phyloP scores from a whole-genome alignment of 2,888 invertebrate genomes.

The Nowickia ferox region DNA sequence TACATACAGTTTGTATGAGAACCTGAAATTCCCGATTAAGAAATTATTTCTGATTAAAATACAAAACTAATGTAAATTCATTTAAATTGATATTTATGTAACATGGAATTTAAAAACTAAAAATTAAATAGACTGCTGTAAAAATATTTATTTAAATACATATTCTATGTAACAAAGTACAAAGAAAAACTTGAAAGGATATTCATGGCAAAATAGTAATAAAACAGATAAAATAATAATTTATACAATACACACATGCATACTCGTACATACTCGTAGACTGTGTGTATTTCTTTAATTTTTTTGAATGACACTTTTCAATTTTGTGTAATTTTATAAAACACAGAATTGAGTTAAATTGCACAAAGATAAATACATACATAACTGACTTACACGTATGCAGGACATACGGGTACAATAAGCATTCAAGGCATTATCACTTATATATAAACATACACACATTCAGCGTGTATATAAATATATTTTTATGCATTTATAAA shows the following conservation, averaged over 20 bases:
- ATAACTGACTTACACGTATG: neutral
- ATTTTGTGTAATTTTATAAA: slow-evolving; percentile 60
- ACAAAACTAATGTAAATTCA: too few relatives aligned
- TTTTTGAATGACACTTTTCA: slow-evolving; percentile 63
- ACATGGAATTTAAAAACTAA: too few relatives aligned
- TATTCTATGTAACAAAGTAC: neutral
- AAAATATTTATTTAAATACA: slow-evolving; percentile 13
- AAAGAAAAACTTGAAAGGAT: slow-evolving; percentile 23
- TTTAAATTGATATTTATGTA: neutral
- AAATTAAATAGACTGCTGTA: neutral
- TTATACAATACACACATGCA: neutral
- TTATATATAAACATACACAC: neutral
- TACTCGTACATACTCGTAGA: too few relatives aligned
- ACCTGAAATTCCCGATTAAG: too few relatives aligned
- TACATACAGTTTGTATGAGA: too few relatives aligned
- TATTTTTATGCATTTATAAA: neutral
- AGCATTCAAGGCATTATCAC: slow-evolving; percentile 43
- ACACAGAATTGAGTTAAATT: slow-evolving; percentile 52
- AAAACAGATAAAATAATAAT: slow-evolving; percentile 6
- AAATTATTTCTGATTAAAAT: too few relatives aligned
- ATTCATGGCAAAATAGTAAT: slow-evolving; percentile 3
- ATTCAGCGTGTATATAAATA: neutral
- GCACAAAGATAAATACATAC: slow-evolving; percentile 12
- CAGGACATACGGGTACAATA: slow-evolving; percentile 7
- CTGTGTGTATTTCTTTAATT: slow-evolving; percentile 57